Conservation (phyloP, 1,140 invertebrate genomes). For the Pissodes strobi region DNA sequence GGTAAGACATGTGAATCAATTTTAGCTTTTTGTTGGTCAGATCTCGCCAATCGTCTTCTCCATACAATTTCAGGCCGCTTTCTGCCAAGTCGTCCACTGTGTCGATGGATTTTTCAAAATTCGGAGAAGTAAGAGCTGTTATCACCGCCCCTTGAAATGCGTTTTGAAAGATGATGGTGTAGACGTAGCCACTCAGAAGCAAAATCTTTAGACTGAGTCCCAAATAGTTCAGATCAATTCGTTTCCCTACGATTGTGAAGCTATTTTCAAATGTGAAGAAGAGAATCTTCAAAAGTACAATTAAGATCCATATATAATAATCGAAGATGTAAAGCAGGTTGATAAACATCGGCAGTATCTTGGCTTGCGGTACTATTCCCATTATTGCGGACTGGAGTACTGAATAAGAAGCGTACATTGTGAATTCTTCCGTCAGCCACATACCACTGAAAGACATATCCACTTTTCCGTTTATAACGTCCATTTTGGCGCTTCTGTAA, state of each 20-base stretch:
- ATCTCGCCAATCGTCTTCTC: constrained; percentile 15
- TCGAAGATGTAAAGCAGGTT: constrained; percentile 17
- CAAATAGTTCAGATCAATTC: not conserved
- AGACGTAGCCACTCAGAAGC: not conserved
- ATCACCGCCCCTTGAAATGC: constrained; percentile 21
- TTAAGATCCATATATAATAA: constrained; percentile 8
- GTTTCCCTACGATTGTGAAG: not conserved
- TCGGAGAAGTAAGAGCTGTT: constrained; percentile 19
- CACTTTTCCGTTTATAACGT: not conserved
- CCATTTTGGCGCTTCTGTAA: not conserved
- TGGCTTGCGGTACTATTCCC: constrained; percentile 8
- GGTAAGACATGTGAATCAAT: not conserved
- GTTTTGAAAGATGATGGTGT: not conserved
- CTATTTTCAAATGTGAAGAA: not conserved
- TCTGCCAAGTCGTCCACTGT: constrained; percentile 11
- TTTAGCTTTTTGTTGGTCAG: not conserved
- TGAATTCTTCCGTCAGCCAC: not conserved
- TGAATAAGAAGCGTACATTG: not conserved
- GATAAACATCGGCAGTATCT: not conserved
- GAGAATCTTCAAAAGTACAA: not conserved
- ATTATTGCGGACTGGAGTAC: not conserved
- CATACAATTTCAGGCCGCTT: constrained; percentile 1
- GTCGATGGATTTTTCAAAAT: constrained; percentile 19
- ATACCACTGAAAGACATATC: constrained; percentile 7
- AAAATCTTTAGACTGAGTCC: not conserved